phyloP scores from a whole-genome alignment of 2,888 invertebrate genomes.

The Sipunculus nudus region DNA sequence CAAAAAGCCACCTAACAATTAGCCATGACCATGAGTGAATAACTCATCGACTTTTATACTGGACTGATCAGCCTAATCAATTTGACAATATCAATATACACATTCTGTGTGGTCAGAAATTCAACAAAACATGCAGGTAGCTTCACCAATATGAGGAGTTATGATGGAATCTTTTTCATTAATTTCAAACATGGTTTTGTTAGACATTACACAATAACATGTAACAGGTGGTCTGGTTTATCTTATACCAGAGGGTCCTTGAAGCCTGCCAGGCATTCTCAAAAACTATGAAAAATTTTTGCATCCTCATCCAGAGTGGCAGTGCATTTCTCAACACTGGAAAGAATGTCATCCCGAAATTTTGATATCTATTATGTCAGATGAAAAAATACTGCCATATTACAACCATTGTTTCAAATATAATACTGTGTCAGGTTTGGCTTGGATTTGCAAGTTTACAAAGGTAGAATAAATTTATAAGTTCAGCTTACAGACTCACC shows the following conservation, averaged over 20 bases:
- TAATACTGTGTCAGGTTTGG: too few species aligned
- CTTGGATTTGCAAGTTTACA: too few species aligned
- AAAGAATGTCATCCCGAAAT: neutral
- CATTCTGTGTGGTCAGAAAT: neutral
- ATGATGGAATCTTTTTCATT: neutral
- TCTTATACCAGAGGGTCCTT: too few species aligned
- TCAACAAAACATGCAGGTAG: too few species aligned
- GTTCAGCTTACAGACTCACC: conserved; percentile 42
- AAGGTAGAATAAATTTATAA: too few species aligned
- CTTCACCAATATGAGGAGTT: too few species aligned
- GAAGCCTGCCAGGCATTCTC: too few species aligned
- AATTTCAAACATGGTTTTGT: neutral
- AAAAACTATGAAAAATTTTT: too few species aligned
- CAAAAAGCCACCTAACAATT: neutral
- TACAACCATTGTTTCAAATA: too few species aligned
- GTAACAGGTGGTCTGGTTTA: neutral
- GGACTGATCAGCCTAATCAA: neutral
- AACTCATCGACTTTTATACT: neutral
- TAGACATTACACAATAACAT: neutral
- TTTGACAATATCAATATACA: neutral
- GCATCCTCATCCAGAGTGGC: too few species aligned
- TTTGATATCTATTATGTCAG: neutral
- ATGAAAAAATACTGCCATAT: neutral
- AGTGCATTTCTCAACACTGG: too few species aligned
- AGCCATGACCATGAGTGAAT: neutral